Evolutionary conservation across 2,888 invertebrate genomes (phyloP).

Genomic region (Dascillus cervinus): DNA sequence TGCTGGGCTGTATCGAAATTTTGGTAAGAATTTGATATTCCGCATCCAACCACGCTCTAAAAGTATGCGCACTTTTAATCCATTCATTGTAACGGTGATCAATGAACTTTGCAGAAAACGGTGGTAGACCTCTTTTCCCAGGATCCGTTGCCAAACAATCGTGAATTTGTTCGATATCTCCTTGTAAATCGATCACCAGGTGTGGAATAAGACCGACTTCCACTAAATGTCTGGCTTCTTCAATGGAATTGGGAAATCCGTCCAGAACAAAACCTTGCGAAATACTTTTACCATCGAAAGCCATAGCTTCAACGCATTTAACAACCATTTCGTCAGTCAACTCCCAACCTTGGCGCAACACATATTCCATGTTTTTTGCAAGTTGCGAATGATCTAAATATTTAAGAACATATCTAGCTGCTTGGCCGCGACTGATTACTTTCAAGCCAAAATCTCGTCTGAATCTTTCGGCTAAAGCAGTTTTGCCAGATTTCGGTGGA

Average conservation of each 20-base stretch:
- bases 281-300: conserved; percentile 43
- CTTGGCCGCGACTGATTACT: conserved; percentile 48
- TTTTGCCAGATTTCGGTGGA: conserved; percentile 57
- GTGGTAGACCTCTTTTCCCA: conserved; percentile 24
- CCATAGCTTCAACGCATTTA: conserved; percentile 47
- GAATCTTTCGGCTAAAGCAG: conserved; percentile 48
- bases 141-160: conserved; percentile 42
- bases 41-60: conserved; percentile 46
- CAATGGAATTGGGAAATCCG: conserved; percentile 51
- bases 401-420: conserved; percentile 45
- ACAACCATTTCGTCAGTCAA: conserved; percentile 44
- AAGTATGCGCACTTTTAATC: conserved; percentile 32
- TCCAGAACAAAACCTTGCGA: conserved; percentile 56
- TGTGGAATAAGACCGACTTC: conserved; percentile 50
- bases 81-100: conserved; percentile 43
- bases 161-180: conserved; percentile 36
- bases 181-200: conserved; percentile 48
- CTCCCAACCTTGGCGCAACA: conserved; percentile 42
- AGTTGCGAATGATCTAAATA: conserved; percentile 48
- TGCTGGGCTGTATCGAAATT: conserved; percentile 46
- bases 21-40: conserved; percentile 49
- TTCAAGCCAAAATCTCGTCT: conserved; percentile 48
- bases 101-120: conserved; percentile 33
- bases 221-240: conserved; percentile 45
- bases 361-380: conserved; percentile 39